phyloP scores from a whole-genome alignment of 2,797 vertebrate genomes.

The Lindbergichthys nudifrons region DNA sequence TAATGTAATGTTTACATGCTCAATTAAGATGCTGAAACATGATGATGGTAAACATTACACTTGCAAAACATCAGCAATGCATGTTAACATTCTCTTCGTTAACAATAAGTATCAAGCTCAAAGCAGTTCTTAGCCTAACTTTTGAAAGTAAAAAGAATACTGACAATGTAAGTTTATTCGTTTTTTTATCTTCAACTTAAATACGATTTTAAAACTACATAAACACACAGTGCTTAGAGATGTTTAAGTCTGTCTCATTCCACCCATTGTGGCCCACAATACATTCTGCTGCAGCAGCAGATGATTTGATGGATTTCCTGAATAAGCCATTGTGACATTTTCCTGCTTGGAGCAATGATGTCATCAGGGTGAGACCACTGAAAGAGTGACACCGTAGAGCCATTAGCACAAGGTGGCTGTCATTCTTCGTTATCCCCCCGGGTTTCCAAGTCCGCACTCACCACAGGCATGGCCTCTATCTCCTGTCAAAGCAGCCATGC shows the following conservation, averaged over 20 bases:
- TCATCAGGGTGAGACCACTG: slow-evolving; percentile 72
- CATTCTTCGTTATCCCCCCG: slow-evolving; percentile 47
- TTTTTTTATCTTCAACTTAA: too few species aligned
- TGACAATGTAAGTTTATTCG: background rate
- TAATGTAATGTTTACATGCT: background rate
- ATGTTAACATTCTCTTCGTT: background rate
- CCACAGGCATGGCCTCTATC: slow-evolving; percentile 66
- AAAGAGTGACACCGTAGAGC: slow-evolving; percentile 68
- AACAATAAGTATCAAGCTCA: background rate
- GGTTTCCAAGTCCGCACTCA: slow-evolving; percentile 50
- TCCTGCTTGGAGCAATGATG: slow-evolving; percentile 68
- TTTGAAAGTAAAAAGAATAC: background rate
- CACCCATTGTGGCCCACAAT: slow-evolving; percentile 23
- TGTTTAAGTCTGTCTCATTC: slow-evolving; percentile 45
- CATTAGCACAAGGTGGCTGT: slow-evolving; percentile 74
- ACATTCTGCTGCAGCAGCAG: slow-evolving; percentile 57
- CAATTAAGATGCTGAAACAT: background rate
- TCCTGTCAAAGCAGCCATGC: slow-evolving; percentile 72
- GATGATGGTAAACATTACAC: background rate
- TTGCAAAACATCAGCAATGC: background rate
- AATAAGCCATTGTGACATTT: slow-evolving; percentile 63
- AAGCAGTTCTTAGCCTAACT: background rate
- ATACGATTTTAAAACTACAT: background rate
- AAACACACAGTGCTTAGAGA: background rate
- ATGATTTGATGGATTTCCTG: slow-evolving; percentile 73